A percentile compares a stretch with the other conserved stretches of the same genome.
phyloP scores from a whole-genome alignment of 1,140 invertebrate genomes.

The Cheumatopsyche charites region DNA sequence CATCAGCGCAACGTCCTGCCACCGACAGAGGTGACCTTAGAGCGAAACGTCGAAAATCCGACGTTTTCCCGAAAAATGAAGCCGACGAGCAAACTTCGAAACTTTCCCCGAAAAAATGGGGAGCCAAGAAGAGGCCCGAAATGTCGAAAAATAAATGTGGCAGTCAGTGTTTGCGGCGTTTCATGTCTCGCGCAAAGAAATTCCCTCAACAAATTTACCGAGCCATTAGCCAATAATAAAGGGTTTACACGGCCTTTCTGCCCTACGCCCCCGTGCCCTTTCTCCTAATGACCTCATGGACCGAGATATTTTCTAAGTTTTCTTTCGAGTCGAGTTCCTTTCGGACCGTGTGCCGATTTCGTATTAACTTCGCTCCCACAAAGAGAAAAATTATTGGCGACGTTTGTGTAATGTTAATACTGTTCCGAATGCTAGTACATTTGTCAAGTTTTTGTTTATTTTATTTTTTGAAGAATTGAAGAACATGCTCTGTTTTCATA shows the following conservation, averaged over 20 bases:
- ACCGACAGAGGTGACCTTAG: slow-evolving; percentile 19
- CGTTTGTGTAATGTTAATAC: neutral
- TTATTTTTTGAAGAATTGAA: no score
- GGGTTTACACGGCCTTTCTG: slow-evolving; percentile 28
- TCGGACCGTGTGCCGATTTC: slow-evolving; percentile 5
- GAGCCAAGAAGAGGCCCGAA: neutral
- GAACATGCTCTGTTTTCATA: no score
- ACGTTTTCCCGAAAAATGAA: neutral
- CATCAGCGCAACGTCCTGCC: neutral
- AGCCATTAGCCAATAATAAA: slow-evolving; percentile 41
- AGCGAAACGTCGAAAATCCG: slow-evolving; percentile 11
- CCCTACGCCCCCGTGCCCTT: neutral
- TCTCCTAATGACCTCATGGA: slow-evolving; percentile 31
- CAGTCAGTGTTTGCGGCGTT: slow-evolving; percentile 29
- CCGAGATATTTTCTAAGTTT: slow-evolving; percentile 22
- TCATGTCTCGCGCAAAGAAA: slow-evolving; percentile 37
- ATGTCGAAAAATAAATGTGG: slow-evolving; percentile 29
- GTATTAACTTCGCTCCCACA: neutral
- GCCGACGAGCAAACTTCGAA: neutral
- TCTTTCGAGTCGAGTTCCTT: slow-evolving; percentile 2
- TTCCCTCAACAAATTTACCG: slow-evolving; percentile 42
- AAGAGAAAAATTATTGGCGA: slow-evolving; percentile 7
- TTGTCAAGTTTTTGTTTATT: no score
- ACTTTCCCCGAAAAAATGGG: neutral
- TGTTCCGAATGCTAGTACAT: no score